phyloP scores from a whole-genome alignment of 2,113 vertebrate species.

The Leptobrachium ailaonicum region DNA sequence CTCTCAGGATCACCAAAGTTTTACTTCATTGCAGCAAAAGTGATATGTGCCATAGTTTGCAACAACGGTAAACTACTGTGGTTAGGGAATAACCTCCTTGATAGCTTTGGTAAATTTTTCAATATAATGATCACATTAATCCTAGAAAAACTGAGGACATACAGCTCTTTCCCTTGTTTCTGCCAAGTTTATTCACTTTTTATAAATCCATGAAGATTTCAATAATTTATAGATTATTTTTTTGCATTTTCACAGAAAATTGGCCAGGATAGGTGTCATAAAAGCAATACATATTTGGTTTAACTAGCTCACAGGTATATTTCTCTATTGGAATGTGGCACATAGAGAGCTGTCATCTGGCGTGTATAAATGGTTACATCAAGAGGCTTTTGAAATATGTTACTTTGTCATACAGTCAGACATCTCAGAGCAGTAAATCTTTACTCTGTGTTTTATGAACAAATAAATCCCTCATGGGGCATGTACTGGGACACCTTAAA shows the following conservation, averaged over 20 bases:
- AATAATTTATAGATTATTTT: not conserved
- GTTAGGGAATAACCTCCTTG: too few relatives aligned
- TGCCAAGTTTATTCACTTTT: too few relatives aligned
- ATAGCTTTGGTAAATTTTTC: too few relatives aligned
- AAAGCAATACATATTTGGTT: not conserved
- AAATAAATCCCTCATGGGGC: slow-evolving; percentile 23
- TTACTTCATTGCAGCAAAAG: too few relatives aligned
- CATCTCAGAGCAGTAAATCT: slow-evolving; percentile 23
- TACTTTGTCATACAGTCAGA: not conserved
- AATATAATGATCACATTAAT: too few relatives aligned
- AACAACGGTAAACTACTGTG: too few relatives aligned
- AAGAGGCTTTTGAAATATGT: slow-evolving; percentile 5
- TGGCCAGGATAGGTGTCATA: not conserved
- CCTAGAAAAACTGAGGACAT: too few relatives aligned
- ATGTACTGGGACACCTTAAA: slow-evolving; percentile 33
- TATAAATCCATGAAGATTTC: too few relatives aligned
- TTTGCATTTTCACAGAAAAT: not conserved
- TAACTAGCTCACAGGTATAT: not conserved
- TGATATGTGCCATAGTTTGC: too few relatives aligned
- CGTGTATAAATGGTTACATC: not conserved
- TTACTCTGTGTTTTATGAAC: slow-evolving; percentile 11
- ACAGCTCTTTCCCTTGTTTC: too few relatives aligned
- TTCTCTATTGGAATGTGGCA: not conserved
- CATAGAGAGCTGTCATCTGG: slow-evolving; percentile 8
- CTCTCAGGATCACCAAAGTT: too few relatives aligned